These are phyloP conservation scores for Cromileptes altivelis DNA, from an alignment of 2,113 vertebrate species.

Conservation along the genomic window DNA sequence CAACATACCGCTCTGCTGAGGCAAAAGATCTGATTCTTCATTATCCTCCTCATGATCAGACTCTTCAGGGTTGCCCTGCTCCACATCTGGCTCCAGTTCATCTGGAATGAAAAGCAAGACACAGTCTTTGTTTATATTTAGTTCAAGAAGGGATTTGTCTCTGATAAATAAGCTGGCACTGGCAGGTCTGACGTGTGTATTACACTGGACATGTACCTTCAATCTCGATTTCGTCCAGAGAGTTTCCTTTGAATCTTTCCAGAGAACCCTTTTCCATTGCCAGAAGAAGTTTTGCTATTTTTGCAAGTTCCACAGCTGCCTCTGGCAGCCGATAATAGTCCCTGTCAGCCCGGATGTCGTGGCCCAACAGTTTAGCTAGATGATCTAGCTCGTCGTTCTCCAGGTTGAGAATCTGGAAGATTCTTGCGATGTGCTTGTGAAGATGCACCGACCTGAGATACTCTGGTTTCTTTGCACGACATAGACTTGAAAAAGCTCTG, in stretches of 20 bases:
- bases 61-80: constrained; percentile 4
- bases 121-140: neutral
- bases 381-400: constrained; percentile 69
- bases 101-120: constrained; percentile 42
- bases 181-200: neutral
- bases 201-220: constrained; percentile 58
- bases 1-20: constrained; percentile 26
- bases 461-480: constrained; percentile 57
- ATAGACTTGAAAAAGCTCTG: constrained; percentile 41
- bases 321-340: constrained; percentile 62
- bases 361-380: constrained; percentile 65
- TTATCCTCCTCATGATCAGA: neutral
- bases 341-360: constrained; percentile 49
- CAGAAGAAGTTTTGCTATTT: constrained; percentile 70
- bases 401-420: constrained; percentile 74
- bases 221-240: constrained; percentile 70
- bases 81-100: constrained; percentile 51
- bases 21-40: neutral
- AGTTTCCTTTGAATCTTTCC: constrained; percentile 62
- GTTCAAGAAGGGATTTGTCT: neutral
- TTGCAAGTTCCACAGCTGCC: constrained; percentile 67
- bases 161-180: neutral
- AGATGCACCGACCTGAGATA: constrained; percentile 41
- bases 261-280: constrained; percentile 72
- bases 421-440: constrained; percentile 60